Evolutionary conservation across 1,140 invertebrate species (phyloP), one percentile per base, ranked within the genome.

Genomic region (Choristoneura fumiferana): DNA sequence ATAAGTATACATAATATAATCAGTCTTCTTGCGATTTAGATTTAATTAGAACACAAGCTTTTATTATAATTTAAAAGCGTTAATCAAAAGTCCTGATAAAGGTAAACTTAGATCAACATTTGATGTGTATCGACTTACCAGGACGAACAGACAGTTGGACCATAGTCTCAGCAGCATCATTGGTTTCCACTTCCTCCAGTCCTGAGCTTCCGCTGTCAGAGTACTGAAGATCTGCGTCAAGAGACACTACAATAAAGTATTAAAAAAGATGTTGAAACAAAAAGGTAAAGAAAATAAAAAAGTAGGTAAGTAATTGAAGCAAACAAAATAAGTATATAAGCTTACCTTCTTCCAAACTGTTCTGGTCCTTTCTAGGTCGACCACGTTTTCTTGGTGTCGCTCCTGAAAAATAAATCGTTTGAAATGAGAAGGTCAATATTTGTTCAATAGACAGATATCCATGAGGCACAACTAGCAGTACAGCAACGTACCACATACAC

Each of bases 151-250:
- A 93, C 35, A 97, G 90, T 74, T 96, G 95, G 12, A 97, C 94
- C 95, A 96, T 95, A 8, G 95, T 95, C 85, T 95, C 95, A 8
- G 95, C 94, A 3, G 92, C 95, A 78, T 96, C 95, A 79, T 96
- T 95, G 76, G 95, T 87, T 62, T 92, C 91, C 39, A 91, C 91
- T 67, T 91, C 91, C 76, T 91, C 82, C 10, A 90, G 55, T 58
- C 89, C 87, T 55, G 87, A 87, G 81, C 91, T 80, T 64, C 91
- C 74, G 70, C 90, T 84, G 73, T 91, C 81, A 60, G 81, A 85
- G 78, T 91, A 84, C 63, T 90, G 87, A 1, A 90, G 73, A 77
- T 90, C 89, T 90, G 60, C n/a, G 59, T 2, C 56, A 49, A 37
- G 45, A 55, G 22, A 56, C 9, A 59, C 13, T 33, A 59, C 9